Evolutionary conservation across 2,888 invertebrate genomes (phyloP).

Genomic region (Caenorhabditis becei): DNA sequence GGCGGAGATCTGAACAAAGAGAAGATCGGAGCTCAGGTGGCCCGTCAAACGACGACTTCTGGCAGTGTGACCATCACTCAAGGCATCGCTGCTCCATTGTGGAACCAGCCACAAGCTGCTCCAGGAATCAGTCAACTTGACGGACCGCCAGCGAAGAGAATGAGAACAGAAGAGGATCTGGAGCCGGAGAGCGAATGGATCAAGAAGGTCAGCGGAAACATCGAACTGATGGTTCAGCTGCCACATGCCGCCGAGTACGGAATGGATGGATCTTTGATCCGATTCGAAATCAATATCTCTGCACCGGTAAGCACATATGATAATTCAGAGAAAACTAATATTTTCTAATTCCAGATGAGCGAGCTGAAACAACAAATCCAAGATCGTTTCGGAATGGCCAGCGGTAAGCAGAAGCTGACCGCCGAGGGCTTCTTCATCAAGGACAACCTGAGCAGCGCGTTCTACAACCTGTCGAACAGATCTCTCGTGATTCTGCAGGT

Average conservation of each 20-base stretch:
- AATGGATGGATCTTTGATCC: conserved; percentile 91
- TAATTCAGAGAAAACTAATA: not conserved
- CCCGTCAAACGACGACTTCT: conserved; percentile 85
- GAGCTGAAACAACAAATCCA: conserved; percentile 92
- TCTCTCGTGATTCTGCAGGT: conserved; percentile 91
- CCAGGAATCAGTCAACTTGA: conserved; percentile 23
- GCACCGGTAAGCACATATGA: conserved; percentile 85
- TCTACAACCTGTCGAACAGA: conserved; percentile 93
- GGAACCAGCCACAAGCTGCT: not conserved
- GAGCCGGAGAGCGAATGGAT: conserved; percentile 91
- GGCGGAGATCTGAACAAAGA: conserved; percentile 95
- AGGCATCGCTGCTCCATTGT: conserved; percentile 46
- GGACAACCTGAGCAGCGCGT: conserved; percentile 94
- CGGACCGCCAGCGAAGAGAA: conserved; percentile 64
- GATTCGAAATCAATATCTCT: conserved; percentile 88
- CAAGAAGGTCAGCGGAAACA: conserved; percentile 80
- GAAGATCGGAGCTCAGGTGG: conserved; percentile 88
- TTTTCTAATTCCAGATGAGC: conserved; percentile 84
- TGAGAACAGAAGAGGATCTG: conserved; percentile 83
- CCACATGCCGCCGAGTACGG: conserved; percentile 98
- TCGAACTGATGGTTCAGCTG: conserved; percentile 89
- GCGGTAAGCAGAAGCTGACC: conserved; percentile 96
- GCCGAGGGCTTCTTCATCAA: conserved; percentile 97
- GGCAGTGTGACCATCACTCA: conserved; percentile 61
- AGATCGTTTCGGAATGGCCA: conserved; percentile 92